phyloP scores from a whole-genome alignment of 2,113 vertebrate genomes.

The Sebastes schlegelii region DNA sequence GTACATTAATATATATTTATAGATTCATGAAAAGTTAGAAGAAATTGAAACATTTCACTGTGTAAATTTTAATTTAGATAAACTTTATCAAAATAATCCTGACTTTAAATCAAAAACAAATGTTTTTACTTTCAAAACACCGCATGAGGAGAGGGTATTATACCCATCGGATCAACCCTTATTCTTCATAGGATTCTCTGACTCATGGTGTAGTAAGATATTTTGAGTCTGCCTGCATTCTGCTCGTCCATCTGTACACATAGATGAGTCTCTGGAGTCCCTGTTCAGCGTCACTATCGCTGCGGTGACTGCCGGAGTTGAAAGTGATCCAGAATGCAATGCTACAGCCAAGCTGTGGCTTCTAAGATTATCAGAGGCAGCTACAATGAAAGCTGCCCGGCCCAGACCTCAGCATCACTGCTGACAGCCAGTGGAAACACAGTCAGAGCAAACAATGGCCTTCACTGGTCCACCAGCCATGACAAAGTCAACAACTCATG shows the following conservation, averaged over 20 bases:
- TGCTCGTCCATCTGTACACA: constrained; percentile 69
- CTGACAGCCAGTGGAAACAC: constrained; percentile 71
- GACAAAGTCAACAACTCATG: constrained; percentile 71
- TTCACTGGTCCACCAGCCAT: constrained; percentile 43
- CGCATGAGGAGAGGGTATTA: background rate
- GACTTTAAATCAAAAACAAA: constrained; percentile 14
- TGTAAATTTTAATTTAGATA: background rate
- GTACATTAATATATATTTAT: background rate
- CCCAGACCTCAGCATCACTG: constrained; percentile 42
- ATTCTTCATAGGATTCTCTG: constrained; percentile 37
- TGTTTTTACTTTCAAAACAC: background rate
- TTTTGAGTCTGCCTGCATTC: constrained; percentile 58
- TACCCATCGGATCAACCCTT: constrained; percentile 10
- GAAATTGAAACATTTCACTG: background rate
- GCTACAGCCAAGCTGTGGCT: constrained; percentile 49
- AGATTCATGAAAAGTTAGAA: constrained; percentile 4
- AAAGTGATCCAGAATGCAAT: constrained; percentile 67
- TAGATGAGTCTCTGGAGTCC: constrained; percentile 49
- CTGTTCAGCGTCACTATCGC: constrained; percentile 41
- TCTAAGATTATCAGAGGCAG: constrained; percentile 65
- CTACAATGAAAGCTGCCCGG: constrained; percentile 52
- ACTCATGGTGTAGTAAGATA: constrained; percentile 60
- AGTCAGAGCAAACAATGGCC: constrained; percentile 71
- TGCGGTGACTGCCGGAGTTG: constrained; percentile 57
- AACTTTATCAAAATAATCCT: background rate